phyloP scores from a whole-genome alignment of 2,888 invertebrate genomes.

The Hypsopygia costalis region DNA sequence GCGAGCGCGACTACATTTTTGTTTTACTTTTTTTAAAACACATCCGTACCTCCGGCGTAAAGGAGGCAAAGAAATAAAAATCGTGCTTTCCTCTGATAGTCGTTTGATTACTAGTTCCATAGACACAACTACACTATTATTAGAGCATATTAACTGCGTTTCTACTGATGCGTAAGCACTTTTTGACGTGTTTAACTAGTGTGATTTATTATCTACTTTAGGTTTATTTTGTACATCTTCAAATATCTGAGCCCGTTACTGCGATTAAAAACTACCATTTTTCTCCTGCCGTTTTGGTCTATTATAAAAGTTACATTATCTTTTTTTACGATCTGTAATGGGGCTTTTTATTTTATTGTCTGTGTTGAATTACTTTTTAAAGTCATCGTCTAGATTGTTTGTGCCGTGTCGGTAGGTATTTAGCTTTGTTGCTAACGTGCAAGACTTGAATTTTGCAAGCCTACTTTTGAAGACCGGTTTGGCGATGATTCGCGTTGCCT shows the following conservation, averaged over 20 bases:
- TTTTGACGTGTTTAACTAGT: conserved; percentile 60
- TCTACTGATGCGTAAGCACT: conserved; percentile 55
- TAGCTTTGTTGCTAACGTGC: conserved; percentile 9
- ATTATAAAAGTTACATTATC: conserved; percentile 23
- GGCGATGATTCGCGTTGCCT: conserved; percentile 39
- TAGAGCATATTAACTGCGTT: conserved; percentile 56
- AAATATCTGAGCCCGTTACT: conserved; percentile 32
- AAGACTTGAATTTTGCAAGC: conserved; percentile 53
- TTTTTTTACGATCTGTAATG: conserved; percentile 1
- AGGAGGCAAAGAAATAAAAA: conserved; percentile 47
- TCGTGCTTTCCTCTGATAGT: conserved; percentile 61
- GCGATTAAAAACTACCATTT: conserved; percentile 30
- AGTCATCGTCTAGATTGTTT: neutral
- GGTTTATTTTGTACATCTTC: conserved; percentile 26
- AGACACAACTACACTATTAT: conserved; percentile 54
- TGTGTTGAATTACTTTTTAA: conserved; percentile 3
- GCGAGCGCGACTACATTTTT: conserved; percentile 48
- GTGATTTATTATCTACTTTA: conserved; percentile 58
- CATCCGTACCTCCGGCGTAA: conserved; percentile 69
- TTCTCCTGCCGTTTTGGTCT: conserved; percentile 25
- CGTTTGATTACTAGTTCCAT: conserved; percentile 58
- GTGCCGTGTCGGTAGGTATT: neutral
- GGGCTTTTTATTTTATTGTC: neutral
- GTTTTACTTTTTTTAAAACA: conserved; percentile 37
- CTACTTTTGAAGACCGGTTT: conserved; percentile 68